Evolutionary conservation across 2,888 invertebrate genomes (phyloP), one percentile per base, ranked within the genome.

Genomic region (Drosophila falleni): DNA sequence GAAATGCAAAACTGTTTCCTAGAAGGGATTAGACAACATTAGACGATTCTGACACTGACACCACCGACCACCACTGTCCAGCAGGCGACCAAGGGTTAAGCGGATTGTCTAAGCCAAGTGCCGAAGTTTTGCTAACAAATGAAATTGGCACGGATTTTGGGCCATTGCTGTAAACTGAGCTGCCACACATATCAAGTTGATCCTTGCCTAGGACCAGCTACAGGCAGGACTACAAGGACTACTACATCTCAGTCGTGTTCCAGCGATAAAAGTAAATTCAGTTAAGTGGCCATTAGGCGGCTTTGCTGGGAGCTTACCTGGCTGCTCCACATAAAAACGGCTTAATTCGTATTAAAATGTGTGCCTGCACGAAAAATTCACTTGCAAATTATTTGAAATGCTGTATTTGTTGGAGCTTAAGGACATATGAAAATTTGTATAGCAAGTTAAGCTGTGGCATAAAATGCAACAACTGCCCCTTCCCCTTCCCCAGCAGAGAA

Each of bases 241-340:
- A 26, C 26, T 15, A 42, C 42, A 19, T 16, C 61, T 42, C 42
- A 19, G 39, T 15, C 15, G 11, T 39, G 59, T 39, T 42, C 15
- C 46, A 47, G 59, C 42, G 70, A 73, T 87, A 85, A 89, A 85
- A 89, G 74, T 78, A 87, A 85, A 78, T 82, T 82, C 80, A 63
- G 67, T 82, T 82, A 87, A 87, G 88, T 82, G 86, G 56, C 86
- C 85, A 87, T 89, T 89, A 81, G 74, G 41, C 47, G 70, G 85
- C 78, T 78, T 87, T 81, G 49, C 51, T 16, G 61, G 66, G 41
- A 81, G 72, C 82, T 71, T 66, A 66, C 58, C 58, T 56, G 64
- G 26, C 58, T 53, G 37, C 42, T 65, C 39, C 59, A 64, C 76
- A 87, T 78, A 80, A 84, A 86, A 87, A 72, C 66, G 72, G 79